Evolutionary conservation across 2,888 invertebrate species (phyloP).

Genomic region (Ommatoiulus sabulosus): DNA sequence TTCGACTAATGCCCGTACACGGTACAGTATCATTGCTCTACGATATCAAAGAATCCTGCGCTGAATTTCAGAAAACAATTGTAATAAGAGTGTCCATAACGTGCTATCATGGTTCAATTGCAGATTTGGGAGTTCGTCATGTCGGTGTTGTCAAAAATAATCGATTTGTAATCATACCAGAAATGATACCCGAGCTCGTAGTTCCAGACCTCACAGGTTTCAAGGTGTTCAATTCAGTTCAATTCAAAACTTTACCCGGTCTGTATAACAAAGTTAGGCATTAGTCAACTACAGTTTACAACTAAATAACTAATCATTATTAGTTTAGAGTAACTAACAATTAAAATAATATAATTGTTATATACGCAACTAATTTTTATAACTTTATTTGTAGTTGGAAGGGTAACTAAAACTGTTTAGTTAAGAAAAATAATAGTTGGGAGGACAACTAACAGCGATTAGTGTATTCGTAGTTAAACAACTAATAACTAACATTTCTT

Average conservation of each 20-base stretch:
- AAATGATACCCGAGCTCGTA: conserved; percentile 91
- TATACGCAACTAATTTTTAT: too few species aligned
- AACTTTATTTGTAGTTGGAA: too few species aligned
- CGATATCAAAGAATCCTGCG: not conserved
- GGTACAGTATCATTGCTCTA: conserved; percentile 68
- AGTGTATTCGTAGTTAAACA: too few species aligned
- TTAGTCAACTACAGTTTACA: too few species aligned
- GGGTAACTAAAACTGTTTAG: too few species aligned
- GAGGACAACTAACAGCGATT: too few species aligned
- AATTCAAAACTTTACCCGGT: conserved; percentile 16
- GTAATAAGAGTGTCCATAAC: not conserved
- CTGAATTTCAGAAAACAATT: not conserved
- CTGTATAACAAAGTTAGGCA: too few species aligned
- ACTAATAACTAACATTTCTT: too few species aligned
- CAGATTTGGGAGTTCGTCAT: conserved; percentile 76
- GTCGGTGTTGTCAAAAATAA: conserved; percentile 69
- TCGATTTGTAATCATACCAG: conserved; percentile 73
- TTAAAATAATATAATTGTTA: too few species aligned
- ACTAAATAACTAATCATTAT: too few species aligned
- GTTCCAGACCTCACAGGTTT: conserved; percentile 90
- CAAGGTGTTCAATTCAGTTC: conserved; percentile 69
- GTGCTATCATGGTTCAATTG: not conserved
- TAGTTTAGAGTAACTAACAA: too few species aligned
- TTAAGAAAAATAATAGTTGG: too few species aligned
- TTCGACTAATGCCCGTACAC: conserved; percentile 71